Evolutionary conservation across 1,140 invertebrate species (phyloP), one percentile per base, ranked within the genome.

Genomic region (Temnothorax curvispinosus): DNA sequence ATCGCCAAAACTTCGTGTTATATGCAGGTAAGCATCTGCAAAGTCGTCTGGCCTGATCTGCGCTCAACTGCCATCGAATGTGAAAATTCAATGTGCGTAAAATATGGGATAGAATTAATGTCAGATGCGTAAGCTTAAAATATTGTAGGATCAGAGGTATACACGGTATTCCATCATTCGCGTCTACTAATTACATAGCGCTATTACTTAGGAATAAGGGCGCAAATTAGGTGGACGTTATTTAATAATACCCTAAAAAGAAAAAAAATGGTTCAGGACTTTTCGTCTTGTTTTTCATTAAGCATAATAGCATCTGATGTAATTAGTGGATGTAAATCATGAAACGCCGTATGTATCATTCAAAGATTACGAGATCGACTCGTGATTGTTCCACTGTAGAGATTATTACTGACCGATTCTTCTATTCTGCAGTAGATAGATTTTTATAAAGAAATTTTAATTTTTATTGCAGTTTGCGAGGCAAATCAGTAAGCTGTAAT

Each of bases 401-500:
- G 47, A 75, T 88, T 62, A 90, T 87, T 87, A 64, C 50, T 52
- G 52, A 86, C 27, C 50, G 56, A 62, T 88, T 81, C 74, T 32
- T 69, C 87, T 62, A 81, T 81, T 90, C 69, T 58, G 69, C 64
- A 50, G 18, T 77, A 88, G 58, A 80, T 85, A 90, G 69, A 87
- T 89, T 90, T 90, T 90, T 90, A 88, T 81, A 85, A 85, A 60
- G 6, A 27, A 72, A 64, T 47, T 69, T 18, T 44, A 77, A 64
- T 11, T 64, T 27, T 27, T 27, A 50, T 44, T 38, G n/a, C 2
- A 27, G 27, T 56, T 38, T 15, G 18, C 56, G n/a, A 84, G 18
- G 1, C 47, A 50, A 44, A 86, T 27, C 27, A 27, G 27, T 27
- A 27, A 1, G 27, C 27, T 27, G 27, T 27, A 27, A 27, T 27